Evolutionary conservation across 2,113 vertebrate genomes (phyloP), one percentile per base, ranked within the genome.

Genomic region (Triplophysa siluroides): DNA sequence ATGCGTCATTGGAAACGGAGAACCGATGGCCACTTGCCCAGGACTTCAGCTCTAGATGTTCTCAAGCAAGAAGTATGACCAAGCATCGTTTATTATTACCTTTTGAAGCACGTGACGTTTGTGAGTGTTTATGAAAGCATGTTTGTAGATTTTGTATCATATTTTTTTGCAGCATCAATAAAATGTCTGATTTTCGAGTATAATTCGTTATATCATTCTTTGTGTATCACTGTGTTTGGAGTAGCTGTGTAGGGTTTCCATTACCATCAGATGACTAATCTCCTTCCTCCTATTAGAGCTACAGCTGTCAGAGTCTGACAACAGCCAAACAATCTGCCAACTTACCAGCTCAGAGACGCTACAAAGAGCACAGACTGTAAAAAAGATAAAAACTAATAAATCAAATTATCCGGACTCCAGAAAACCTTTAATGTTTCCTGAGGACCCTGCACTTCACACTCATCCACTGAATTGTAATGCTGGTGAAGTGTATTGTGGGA

Each of bases 201-300:
- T 54, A 21, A 47, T 75, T 63, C 14, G 13, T 47, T 75, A 9
- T 12, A 75, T 61, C 33, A 58, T 13, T 72, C 6, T 14, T 1
- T 10, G 10, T 16, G 41, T 10, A 66, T 41, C n/a, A 21, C 11
- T 38, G 24, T 26, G 58, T 75, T 75, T 47, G 21, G 11, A 45
- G 58, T 19, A 75, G 21, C 58, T 63, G 14, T n/a, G 23, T 26
- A 75, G 58, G 56, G 83, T 82, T 81, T 87, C 89, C 86, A 88
- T 91, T 91, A 89, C 88, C 87, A 89, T 81, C 85, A 58, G 85
- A 78, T 76, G 52, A 78, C 33, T 85, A 70, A 60, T 58, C 79
- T 78, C 68, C 82, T 78, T 38, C 52, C 63, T 79, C 69, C 68
- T 75, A 56, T 76, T 58, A 58, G 76, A 69, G 52, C 47, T 38